Base-by-base conservation (phyloP, 2,888 invertebrate species). In the Peribatodes rhomboidaria region DNA sequence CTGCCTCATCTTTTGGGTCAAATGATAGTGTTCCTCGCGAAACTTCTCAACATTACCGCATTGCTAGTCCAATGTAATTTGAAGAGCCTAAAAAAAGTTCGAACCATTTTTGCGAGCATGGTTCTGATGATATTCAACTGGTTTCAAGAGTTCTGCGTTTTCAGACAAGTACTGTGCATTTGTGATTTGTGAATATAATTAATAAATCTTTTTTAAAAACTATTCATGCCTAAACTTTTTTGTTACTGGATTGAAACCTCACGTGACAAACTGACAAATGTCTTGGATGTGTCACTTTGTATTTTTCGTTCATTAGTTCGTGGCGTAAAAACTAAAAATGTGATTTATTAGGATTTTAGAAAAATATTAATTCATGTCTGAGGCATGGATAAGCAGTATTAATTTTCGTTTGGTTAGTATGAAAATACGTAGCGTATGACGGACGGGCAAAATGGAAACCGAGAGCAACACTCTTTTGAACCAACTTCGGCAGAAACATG, bases 111-210 rank as follows among this genome's bases (percentile, higher is more conserved):
- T 1, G 78, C 79, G 0, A 76, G 82, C 0, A 78, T 90, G 7
- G 18, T 81, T 4, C 39, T 90, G 31, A 83, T 90, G 83, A 65
- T 74, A 6, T 90, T 90, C 63, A 90, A 89, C 69, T 89, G 88
- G 88, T 71, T 85, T 4, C 90, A 90, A 77, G 90, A 88, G 67
- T 90, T 90, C 70, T 90, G 90, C 70, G 89, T 88, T 3, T 90
- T 90, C 63, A 76, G 86, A 56, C 79, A 85, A 68, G 81, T 75
- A 68, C 69, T 90, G 27, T 90, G 88, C 69, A 76, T 89, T 64
- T 90, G 90, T 74, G 90, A 90, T 72, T 80, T 90, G 68, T 90
- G 31, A 72, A 65, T 54, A 7, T 7, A 41, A 18, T 31, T 33
- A 44, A 52, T n/a, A 37, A 14, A 33, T 49, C 31, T 4, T 39